A percentile compares a stretch with the other conserved stretches of the same genome.
phyloP scores from a whole-genome alignment of 2,113 vertebrate genomes.

The Oxygymnocypris stewartii region DNA sequence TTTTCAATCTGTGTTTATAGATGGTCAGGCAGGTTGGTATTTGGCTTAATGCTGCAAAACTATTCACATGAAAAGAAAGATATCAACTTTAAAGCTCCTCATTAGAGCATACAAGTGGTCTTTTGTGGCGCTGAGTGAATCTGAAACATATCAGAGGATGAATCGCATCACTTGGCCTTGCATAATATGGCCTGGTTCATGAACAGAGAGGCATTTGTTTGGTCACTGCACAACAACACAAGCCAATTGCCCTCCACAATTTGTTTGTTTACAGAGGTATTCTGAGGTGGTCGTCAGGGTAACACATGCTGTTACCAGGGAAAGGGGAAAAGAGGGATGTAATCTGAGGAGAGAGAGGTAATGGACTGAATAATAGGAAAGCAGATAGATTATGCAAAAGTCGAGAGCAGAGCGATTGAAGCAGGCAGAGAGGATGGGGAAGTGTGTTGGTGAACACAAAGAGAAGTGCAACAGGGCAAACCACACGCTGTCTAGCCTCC shows the following conservation, averaged over 20 bases:
- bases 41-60: neutral
- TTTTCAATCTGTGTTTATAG: neutral
- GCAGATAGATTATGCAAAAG: neutral
- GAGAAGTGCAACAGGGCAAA: slow-evolving; percentile 52
- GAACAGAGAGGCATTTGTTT: slow-evolving; percentile 72
- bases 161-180: slow-evolving; percentile 71
- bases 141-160: slow-evolving; percentile 70
- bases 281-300: slow-evolving; percentile 53
- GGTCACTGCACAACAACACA: slow-evolving; percentile 63
- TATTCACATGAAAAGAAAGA: neutral
- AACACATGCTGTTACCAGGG: slow-evolving; percentile 47
- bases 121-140: slow-evolving; percentile 63
- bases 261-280: slow-evolving; percentile 63
- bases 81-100: neutral
- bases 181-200: slow-evolving; percentile 66
- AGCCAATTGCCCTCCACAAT: slow-evolving; percentile 58
- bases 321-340: slow-evolving; percentile 13
- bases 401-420: neutral
- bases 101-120: slow-evolving; percentile 59
- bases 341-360: slow-evolving; percentile 30
- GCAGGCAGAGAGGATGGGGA: neutral
- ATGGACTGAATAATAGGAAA: slow-evolving; percentile 19
- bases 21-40: neutral
- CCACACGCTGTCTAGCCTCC: neutral
- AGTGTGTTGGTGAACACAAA: slow-evolving; percentile 46